These are phyloP conservation scores for Cochlearius cochlearius DNA, from an alignment of 2,113 vertebrate genomes.

Conservation along the genomic window DNA sequence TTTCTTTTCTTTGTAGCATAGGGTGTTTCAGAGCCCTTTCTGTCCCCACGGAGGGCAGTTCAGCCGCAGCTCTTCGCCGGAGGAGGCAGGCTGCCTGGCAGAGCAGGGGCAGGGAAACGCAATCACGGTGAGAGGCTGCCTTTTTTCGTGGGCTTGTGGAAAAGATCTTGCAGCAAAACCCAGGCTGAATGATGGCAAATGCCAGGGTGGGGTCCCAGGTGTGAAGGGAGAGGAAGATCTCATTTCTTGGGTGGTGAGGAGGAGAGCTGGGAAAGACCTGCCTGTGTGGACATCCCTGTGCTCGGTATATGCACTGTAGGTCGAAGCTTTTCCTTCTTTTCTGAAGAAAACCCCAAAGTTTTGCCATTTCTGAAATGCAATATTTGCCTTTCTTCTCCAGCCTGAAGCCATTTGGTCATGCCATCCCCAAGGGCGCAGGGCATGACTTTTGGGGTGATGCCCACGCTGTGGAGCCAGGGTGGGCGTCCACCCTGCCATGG, in stretches of 20 bases:
- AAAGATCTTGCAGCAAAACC: background rate
- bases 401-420: background rate
- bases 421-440: rapidly evolving
- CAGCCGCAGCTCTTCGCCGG: background rate
- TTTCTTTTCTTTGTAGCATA: background rate
- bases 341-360: background rate
- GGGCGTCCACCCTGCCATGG: background rate
- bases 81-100: background rate
- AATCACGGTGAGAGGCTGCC: background rate
- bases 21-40: background rate
- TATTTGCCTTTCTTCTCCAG: background rate
- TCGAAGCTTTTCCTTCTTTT: background rate
- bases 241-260: background rate
- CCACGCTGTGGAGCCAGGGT: background rate
- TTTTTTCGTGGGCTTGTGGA: background rate
- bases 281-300: background rate
- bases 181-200: background rate
- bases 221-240: background rate
- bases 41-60: background rate
- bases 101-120: background rate
- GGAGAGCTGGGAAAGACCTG: background rate
- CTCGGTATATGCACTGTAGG: background rate
- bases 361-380: background rate
- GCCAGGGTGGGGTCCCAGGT: background rate
- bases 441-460: background rate